Evolutionary conservation across 2,113 vertebrate genomes (phyloP).

Genomic region (Syngnathoides biaculeatus): DNA sequence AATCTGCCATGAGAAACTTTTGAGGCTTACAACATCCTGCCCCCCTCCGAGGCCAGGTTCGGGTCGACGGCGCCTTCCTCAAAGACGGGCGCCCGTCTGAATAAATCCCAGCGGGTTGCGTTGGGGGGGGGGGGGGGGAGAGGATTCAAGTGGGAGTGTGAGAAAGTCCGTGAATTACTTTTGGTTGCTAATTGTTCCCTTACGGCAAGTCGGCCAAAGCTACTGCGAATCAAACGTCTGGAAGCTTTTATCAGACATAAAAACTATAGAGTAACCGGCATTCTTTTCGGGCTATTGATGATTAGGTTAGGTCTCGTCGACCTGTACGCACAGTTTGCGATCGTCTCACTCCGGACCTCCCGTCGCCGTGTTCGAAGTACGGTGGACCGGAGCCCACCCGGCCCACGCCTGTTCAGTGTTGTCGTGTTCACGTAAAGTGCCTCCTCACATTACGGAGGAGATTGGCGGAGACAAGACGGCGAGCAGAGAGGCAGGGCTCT

Average conservation of each 20-base stretch:
- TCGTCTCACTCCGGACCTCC: not conserved
- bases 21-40: constrained; percentile 7
- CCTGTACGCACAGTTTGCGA: not conserved
- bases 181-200: not conserved
- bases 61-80: constrained; percentile 3
- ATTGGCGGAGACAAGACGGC: constrained; percentile 36
- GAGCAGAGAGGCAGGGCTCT: constrained; percentile 43
- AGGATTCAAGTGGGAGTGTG: not conserved
- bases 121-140: not conserved
- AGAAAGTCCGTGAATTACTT: not conserved
- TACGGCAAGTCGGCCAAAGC: not conserved
- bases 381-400: not conserved
- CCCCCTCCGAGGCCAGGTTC: constrained; percentile 11
- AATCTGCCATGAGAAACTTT: constrained; percentile 7
- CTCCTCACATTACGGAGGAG: constrained; percentile 37
- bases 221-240: constrained; percentile 13
- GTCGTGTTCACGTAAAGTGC: constrained; percentile 14
- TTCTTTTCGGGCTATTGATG: not conserved
- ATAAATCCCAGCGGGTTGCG: constrained; percentile 42
- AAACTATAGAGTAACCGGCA: constrained; percentile 10
- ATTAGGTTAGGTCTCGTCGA: no score
- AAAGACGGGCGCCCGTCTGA: constrained; percentile 28
- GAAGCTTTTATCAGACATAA: constrained; percentile 9
- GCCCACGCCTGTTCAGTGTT: not conserved
- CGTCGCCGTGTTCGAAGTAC: not conserved